Base-by-base conservation (phyloP, 2,797 vertebrate genomes). In the Melanotaenia maccullochi region DNA sequence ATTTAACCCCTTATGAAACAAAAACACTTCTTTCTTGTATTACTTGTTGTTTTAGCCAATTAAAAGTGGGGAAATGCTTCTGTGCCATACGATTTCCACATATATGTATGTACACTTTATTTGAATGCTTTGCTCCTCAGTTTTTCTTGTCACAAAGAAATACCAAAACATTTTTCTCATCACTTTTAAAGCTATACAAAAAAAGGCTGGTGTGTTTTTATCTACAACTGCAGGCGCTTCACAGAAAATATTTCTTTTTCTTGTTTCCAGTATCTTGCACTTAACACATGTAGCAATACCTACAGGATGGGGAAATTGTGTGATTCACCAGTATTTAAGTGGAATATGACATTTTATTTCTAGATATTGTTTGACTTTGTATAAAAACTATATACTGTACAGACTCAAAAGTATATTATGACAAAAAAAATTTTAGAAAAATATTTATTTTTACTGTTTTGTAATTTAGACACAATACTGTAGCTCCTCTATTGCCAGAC, bases 391-490 rank as follows among this genome's bases (percentile, higher is more conserved):
- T 93, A 95, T 95, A 93, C 94, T 97, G 95, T 97, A 97, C 94
- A 97, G 95, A 93, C 92, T 91, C 75, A 87, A 89, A 93, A 89
- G 68, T 93, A 92, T 92, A 92, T 86, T 87, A 91, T 83, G 86
- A 92, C 61, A 84, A 92, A 91, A 93, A 92, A 92, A 94, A 95
- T 96, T 96, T 96, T 96, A 93, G 95, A 95, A 95, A 95, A 93
- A 95, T 97, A 97, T 98, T 97, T 98, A 98, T 97, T 98, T 98
- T 97, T 97, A 96, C 95, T 95, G 94, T 96, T 97, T 97, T 97
- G 95, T 96, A 97, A 97, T 95, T 95, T 96, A 97, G 96, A 97
- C 94, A 97, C 95, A 94, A 96, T 96, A 96, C 95, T 97, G 95
- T 97, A 96, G 95, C 93, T 97, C 94, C 91, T 95, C 95, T 93